Conservation (phyloP, 2,888 invertebrate genomes). For the Drosophila aldrichi region DNA sequence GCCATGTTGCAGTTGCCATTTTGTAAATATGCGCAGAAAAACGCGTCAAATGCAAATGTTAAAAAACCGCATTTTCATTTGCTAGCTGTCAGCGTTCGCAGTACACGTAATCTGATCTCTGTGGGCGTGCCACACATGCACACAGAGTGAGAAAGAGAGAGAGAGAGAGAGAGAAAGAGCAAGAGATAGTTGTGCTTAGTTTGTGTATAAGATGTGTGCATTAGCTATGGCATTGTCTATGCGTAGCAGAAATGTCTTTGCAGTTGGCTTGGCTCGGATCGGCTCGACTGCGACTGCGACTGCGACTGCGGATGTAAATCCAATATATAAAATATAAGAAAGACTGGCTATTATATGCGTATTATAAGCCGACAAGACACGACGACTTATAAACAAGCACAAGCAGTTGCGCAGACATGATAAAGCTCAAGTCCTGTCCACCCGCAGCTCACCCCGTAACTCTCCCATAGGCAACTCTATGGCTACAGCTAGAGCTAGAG, state of each 20-base stretch:
- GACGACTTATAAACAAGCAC: conserved; percentile 26
- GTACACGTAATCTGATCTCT: conserved; percentile 43
- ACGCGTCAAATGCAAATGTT: conserved; percentile 74
- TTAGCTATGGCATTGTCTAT: conserved; percentile 47
- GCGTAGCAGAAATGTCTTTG: conserved; percentile 19
- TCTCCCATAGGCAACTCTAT: neutral
- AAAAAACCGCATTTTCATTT: conserved; percentile 76
- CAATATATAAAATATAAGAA: conserved; percentile 36
- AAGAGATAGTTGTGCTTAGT: neutral
- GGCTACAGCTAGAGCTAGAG: neutral
- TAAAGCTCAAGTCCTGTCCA: neutral
- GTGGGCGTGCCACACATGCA: conserved; percentile 18
- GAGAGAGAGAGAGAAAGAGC: too few species aligned
- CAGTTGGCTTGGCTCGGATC: neutral
- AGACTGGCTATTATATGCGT: conserved; percentile 33
- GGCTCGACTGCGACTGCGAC: neutral
- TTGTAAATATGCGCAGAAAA: conserved; percentile 60
- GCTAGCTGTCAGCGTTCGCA: conserved; percentile 65
- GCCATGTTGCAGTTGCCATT: conserved; percentile 74
- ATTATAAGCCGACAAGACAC: conserved; percentile 32
- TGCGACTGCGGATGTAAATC: conserved; percentile 35
- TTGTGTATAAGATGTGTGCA: conserved; percentile 36
- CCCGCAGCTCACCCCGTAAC: neutral
- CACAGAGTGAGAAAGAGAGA: neutral
- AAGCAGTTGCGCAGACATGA: conserved; percentile 25